Percentiles rank a stretch among this genome's conserved stretches.
phyloP scores from a whole-genome alignment of 2,888 invertebrate genomes.

The Podotricha telesiphe region DNA sequence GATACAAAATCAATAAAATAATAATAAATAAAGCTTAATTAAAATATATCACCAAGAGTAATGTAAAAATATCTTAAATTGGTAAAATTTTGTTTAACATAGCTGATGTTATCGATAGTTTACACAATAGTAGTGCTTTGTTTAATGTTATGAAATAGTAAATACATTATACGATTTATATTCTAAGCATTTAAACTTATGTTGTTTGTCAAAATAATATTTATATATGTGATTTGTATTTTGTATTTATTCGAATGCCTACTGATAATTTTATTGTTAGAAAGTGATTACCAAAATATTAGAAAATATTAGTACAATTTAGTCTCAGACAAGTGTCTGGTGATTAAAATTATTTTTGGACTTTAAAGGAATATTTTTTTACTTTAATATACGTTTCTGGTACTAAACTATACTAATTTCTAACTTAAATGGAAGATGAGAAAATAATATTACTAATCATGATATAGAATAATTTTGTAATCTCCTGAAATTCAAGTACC shows the following conservation, averaged over 20 bases:
- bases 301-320: too few relatives aligned
- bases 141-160: slow-evolving; percentile 10
- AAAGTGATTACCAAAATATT: neutral
- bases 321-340: too few relatives aligned
- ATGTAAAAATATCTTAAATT: slow-evolving; percentile 15
- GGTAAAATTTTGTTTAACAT: neutral
- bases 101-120: neutral
- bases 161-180: neutral
- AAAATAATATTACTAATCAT: too few relatives aligned
- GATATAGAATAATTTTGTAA: too few relatives aligned
- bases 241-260: neutral
- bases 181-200: neutral
- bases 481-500: too few relatives aligned
- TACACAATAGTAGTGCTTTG: neutral
- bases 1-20: too few relatives aligned
- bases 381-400: too few relatives aligned
- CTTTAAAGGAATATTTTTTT: too few relatives aligned
- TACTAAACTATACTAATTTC: too few relatives aligned
- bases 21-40: neutral
- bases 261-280: slow-evolving; percentile 2
- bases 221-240: neutral
- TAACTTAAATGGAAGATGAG: too few relatives aligned
- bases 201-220: neutral
- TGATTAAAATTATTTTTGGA: too few relatives aligned
- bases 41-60: neutral